Evolutionary conservation across 2,113 vertebrate species (phyloP).

Genomic region (Oncorhynchus clarkii): DNA sequence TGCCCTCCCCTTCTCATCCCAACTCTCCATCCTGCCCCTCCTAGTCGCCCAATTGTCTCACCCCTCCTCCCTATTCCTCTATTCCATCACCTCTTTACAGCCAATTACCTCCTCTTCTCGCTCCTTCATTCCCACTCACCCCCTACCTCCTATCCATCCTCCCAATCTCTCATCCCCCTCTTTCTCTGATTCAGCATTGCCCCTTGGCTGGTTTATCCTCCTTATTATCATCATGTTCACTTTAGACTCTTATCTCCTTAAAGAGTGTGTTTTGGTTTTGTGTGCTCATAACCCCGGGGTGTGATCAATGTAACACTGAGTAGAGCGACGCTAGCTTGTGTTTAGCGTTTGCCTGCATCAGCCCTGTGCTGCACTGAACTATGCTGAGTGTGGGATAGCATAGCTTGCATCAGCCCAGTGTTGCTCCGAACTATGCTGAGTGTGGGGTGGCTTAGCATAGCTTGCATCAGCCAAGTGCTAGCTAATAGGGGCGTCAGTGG

Average conservation of each 20-base stretch:
- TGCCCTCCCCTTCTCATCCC: slow-evolving; percentile 33
- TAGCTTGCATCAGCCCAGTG: slow-evolving; percentile 60
- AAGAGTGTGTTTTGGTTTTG: slow-evolving; percentile 63
- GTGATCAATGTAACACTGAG: slow-evolving; percentile 39
- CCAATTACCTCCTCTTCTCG: not conserved
- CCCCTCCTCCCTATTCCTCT: slow-evolving; percentile 16
- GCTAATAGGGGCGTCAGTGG: slow-evolving; percentile 74
- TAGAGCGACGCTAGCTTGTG: not conserved
- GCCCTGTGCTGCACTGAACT: slow-evolving; percentile 7
- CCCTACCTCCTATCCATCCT: not conserved
- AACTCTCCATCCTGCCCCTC: not conserved
- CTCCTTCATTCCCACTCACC: not conserved
- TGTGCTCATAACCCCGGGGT: slow-evolving; percentile 66
- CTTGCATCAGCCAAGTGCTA: slow-evolving; percentile 64
- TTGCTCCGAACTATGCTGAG: too few species aligned
- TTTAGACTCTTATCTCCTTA: slow-evolving; percentile 65
- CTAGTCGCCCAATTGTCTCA: not conserved
- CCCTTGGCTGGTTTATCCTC: slow-evolving; percentile 50
- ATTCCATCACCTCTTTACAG: slow-evolving; percentile 16
- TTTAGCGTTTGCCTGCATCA: slow-evolving; percentile 39
- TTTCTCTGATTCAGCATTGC: slow-evolving; percentile 49
- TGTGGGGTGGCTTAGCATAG: slow-evolving; percentile 31
- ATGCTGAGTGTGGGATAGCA: slow-evolving; percentile 29
- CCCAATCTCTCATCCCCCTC: slow-evolving; percentile 9
- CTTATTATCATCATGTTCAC: slow-evolving; percentile 57